Percentiles rank a stretch among this genome's conserved stretches.
These are phyloP conservation scores for Poeciliopsis prolifica DNA, from an alignment of 2,113 vertebrate genomes.

Conservation along the genomic window DNA sequence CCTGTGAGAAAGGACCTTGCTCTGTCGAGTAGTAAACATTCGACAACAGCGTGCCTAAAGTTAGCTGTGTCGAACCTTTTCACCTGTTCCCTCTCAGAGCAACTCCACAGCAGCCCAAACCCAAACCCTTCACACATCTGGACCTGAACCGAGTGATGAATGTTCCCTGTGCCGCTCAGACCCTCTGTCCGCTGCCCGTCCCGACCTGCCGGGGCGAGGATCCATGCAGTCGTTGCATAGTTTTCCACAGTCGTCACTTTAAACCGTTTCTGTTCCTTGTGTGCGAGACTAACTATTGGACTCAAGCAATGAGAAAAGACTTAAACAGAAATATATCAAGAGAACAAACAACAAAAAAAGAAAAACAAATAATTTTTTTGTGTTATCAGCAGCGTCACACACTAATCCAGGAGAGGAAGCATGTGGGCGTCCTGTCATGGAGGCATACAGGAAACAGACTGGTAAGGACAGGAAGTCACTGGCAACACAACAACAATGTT, in stretches of 20 bases:
- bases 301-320: conserved; percentile 2
- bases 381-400: conserved; percentile 68
- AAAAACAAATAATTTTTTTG: too few relatives aligned
- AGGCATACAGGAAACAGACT: conserved; percentile 69
- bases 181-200: conserved; percentile 48
- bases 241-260: conserved; percentile 56
- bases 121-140: conserved; percentile 14
- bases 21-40: conserved; percentile 26
- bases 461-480: conserved; percentile 66
- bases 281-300: conserved; percentile 12
- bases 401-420: conserved; percentile 66
- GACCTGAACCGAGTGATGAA: conserved; percentile 31
- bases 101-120: conserved; percentile 15
- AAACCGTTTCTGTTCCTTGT: conserved; percentile 16
- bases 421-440: conserved; percentile 61
- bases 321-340: conserved; percentile 45
- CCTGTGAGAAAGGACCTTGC: conserved; percentile 24
- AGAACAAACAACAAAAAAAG: neutral
- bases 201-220: conserved; percentile 69
- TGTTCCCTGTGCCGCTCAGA: conserved; percentile 22
- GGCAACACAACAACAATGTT: conserved; percentile 42
- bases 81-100: conserved; percentile 25
- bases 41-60: conserved; percentile 26
- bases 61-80: conserved; percentile 40
- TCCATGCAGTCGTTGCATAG: conserved; percentile 40